Base-by-base conservation (phyloP, 2,888 invertebrate species). In the Chrysina gloriosa region DNA sequence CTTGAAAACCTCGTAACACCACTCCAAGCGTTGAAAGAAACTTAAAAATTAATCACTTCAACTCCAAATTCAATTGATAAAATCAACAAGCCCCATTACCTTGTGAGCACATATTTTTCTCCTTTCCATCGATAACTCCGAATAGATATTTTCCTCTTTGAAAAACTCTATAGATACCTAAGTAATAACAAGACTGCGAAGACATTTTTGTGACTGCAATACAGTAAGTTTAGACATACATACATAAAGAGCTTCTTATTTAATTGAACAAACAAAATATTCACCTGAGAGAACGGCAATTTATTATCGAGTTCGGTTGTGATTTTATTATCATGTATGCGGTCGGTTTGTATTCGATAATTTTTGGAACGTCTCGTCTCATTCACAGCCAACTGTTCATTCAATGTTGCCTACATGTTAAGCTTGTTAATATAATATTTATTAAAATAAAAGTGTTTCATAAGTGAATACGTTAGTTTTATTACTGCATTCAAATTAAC, bases 321-420 rank as follows among this genome's bases (percentile, higher is more conserved):
- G 31, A 29, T 29, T 5, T 11, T 29, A 29, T 16, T n/a, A 48
- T 5, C 6, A 19, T 31, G n/a, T n/a, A n/a, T n/a, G n/a, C n/a
- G n/a, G n/a, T n/a, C n/a, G n/a, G n/a, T n/a, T n/a, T n/a, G n/a
- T n/a, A n/a, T n/a, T n/a, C n/a, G n/a, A n/a, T n/a, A n/a, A n/a
- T n/a, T n/a, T n/a, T n/a, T n/a, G n/a, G n/a, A n/a, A n/a, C n/a
- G n/a, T n/a, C n/a, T n/a, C n/a, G n/a, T n/a, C n/a, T n/a, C n/a
- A 42, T 61, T 61, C 58, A 61, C 58, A 61, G 58, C 58, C 39
- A 61, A 61, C 42, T 42, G 42, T 61, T 61, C 58, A 65, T 69
- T 74, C 68, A 69, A 73, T 75, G 74, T 75, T 77, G 77, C 77
- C 74, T 76, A 77, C 70, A 72, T 77, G 76, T 67, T 77, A 77